Percentiles rank a stretch among this genome's conserved stretches.
Conservation (phyloP, 2,113 vertebrate species). For the Poicephalus meyeri region DNA sequence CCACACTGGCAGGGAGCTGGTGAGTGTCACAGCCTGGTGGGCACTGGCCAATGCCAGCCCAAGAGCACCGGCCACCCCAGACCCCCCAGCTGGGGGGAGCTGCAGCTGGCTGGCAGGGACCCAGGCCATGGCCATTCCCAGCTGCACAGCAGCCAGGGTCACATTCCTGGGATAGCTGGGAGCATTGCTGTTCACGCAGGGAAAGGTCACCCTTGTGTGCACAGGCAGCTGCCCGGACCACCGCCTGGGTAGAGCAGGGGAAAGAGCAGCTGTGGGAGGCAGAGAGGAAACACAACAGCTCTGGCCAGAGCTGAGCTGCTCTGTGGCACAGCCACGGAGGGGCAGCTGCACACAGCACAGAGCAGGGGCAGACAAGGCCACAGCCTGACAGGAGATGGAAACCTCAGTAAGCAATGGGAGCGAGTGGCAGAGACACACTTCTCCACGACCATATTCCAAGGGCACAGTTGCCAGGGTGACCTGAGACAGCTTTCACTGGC, state of each 20-base stretch:
- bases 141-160: constrained; percentile 28
- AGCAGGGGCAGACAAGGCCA: background rate
- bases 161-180: constrained; percentile 56
- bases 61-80: background rate
- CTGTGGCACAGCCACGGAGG: background rate
- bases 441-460: background rate
- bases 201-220: constrained; percentile 56
- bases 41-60: background rate
- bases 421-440: background rate
- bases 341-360: background rate
- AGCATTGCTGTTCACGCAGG: constrained; percentile 29
- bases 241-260: background rate
- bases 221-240: background rate
- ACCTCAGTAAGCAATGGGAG: background rate
- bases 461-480: background rate
- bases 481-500: background rate
- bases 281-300: background rate
- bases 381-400: background rate
- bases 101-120: constrained; percentile 48
- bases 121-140: background rate
- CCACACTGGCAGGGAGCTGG: background rate
- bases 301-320: background rate
- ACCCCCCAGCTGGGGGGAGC: rapidly evolving
- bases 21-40: background rate
- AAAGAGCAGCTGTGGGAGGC: background rate